Percentiles rank a stretch among this genome's conserved stretches.
Conservation (phyloP, 2,113 vertebrate species). For the Electrona antarctica region DNA sequence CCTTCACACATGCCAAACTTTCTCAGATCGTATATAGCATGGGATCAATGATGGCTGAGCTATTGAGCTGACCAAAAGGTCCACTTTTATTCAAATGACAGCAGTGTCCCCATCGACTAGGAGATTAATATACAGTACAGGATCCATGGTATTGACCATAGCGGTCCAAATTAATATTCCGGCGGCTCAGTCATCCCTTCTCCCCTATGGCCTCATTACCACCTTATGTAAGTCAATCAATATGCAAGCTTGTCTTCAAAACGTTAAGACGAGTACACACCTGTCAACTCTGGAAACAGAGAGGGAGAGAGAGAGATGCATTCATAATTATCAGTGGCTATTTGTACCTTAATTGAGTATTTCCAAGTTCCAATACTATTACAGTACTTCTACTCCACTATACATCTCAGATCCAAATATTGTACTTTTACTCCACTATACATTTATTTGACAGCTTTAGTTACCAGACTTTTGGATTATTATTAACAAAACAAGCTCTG, state of each 20-base stretch:
- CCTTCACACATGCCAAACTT: background rate
- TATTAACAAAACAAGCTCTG: too few species aligned
- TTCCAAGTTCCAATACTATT: too few species aligned
- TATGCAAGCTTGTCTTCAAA: constrained; percentile 24
- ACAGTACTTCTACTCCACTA: too few species aligned
- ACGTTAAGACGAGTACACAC: constrained; percentile 45
- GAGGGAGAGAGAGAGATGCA: background rate
- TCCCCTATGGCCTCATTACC: constrained; percentile 5
- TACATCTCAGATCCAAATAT: too few species aligned
- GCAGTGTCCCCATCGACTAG: background rate
- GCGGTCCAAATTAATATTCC: constrained; percentile 32
- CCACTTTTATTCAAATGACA: background rate
- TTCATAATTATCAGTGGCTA: too few species aligned
- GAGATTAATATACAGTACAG: constrained; percentile 24
- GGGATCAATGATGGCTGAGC: constrained; percentile 41
- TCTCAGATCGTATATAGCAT: constrained; percentile 10
- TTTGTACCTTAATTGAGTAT: too few species aligned
- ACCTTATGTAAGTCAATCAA: constrained; percentile 25
- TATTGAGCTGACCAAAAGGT: constrained; percentile 17
- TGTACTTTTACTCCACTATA: too few species aligned
- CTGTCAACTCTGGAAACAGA: constrained; percentile 14
- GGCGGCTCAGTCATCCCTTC: constrained; percentile 2
- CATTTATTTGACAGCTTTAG: too few species aligned
- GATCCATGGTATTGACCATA: constrained; percentile 26
- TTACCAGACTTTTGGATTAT: too few species aligned